Evolutionary conservation across 2,888 invertebrate genomes (phyloP).

Genomic region (Pomacea canaliculata): DNA sequence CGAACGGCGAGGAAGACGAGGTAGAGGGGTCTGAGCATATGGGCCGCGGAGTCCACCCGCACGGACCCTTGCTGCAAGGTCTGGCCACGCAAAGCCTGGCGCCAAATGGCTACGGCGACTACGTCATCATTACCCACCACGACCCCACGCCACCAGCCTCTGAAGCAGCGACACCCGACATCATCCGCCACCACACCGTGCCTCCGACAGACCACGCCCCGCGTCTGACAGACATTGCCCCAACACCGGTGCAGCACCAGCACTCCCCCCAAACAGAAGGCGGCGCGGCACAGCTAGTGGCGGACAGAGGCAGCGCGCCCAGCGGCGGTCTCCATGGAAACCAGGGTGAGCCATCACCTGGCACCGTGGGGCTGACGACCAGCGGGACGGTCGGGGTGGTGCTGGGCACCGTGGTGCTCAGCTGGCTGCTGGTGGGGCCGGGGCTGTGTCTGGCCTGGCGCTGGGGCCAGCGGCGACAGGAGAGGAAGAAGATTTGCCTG

Average conservation of each 20-base stretch:
- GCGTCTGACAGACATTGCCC: background rate
- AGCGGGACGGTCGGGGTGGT: slow-evolving; percentile 50
- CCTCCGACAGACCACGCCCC: background rate
- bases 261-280: background rate
- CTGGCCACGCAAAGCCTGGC: slow-evolving; percentile 1
- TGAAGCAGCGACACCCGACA: background rate
- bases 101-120: slow-evolving; percentile 9
- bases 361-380: slow-evolving; percentile 10
- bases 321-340: background rate
- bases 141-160: no score
- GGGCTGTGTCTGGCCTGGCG: slow-evolving; percentile 52
- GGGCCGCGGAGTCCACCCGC: background rate
- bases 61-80: background rate
- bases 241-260: background rate
- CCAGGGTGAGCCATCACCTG: background rate
- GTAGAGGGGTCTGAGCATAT: slow-evolving; percentile 4
- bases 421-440: slow-evolving; percentile 56
- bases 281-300: slow-evolving; percentile 2
- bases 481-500: slow-evolving; percentile 37
- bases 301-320: background rate
- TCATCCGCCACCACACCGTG: background rate
- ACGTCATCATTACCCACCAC: slow-evolving; percentile 2
- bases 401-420: slow-evolving; percentile 47
- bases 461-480: slow-evolving; percentile 43
- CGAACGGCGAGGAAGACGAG: slow-evolving; percentile 7